Evolutionary conservation across 2,888 invertebrate species (phyloP).

Genomic region (Lissonota sp.): DNA sequence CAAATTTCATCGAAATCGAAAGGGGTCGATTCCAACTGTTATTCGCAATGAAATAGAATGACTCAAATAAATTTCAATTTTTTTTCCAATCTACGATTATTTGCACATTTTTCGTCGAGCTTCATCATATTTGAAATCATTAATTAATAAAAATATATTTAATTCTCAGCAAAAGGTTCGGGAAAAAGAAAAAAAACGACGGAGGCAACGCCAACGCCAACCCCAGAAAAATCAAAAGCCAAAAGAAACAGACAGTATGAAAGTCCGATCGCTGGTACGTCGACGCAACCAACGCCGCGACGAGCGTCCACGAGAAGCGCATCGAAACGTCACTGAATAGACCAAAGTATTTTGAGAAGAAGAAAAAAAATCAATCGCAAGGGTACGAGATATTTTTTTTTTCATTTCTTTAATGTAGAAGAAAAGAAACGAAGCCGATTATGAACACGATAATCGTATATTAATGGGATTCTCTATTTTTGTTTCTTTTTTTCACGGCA

Average conservation of each 20-base stretch:
- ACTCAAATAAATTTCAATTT: no score
- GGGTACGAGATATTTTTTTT: background rate
- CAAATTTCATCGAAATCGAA: no score
- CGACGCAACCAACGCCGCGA: constrained; percentile 19
- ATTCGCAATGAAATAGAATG: no score
- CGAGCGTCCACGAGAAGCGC: constrained; percentile 42
- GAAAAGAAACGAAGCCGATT: constrained; percentile 20
- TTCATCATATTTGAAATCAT: background rate
- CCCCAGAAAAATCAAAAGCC: background rate
- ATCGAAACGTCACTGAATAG: constrained; percentile 20
- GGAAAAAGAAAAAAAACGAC: constrained; percentile 33
- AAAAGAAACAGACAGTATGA: constrained; percentile 34
- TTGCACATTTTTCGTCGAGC: background rate
- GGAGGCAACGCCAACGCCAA: background rate
- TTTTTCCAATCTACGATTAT: no score
- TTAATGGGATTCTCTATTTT: constrained; percentile 19
- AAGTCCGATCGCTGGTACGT: constrained; percentile 5
- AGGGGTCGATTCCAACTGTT: no score
- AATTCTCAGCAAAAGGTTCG: constrained; percentile 17
- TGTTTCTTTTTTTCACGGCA: constrained; percentile 68
- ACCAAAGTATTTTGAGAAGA: background rate
- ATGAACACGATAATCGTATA: constrained; percentile 19
- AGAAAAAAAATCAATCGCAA: background rate
- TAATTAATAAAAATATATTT: background rate
- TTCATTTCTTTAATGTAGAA: constrained; percentile 26